Evolutionary conservation across 2,797 vertebrate species (phyloP).

Genomic region (Cygnus olor): DNA sequence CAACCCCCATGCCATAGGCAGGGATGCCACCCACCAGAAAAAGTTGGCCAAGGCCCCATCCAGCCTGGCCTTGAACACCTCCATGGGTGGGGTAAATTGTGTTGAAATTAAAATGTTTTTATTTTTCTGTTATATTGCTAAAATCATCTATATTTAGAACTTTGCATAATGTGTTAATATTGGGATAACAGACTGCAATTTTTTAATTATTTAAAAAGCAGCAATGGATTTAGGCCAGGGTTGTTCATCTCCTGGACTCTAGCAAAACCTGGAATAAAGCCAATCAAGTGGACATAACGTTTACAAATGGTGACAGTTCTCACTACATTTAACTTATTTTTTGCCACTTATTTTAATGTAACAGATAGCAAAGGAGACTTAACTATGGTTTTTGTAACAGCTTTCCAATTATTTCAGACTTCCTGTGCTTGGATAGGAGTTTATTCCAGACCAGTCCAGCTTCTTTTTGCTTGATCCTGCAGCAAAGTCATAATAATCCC

Average conservation of each 20-base stretch:
- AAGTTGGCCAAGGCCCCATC: no score
- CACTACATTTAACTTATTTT: not conserved
- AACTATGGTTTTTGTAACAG: not conserved
- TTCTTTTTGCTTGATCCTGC: conserved; percentile 61
- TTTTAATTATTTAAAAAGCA: conserved; percentile 59
- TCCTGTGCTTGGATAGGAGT: not conserved
- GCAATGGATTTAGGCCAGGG: conserved; percentile 5
- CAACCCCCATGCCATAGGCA: no score
- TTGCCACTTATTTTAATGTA: not conserved
- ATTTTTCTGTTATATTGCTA: not conserved
- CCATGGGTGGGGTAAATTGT: not conserved
- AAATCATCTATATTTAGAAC: not conserved
- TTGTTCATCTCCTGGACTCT: not conserved
- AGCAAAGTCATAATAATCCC: conserved; percentile 53
- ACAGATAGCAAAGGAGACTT: not conserved
- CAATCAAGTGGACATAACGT: not conserved
- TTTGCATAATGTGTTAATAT: not conserved
- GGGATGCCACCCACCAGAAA: no score
- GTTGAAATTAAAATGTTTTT: not conserved
- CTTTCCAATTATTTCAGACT: conserved; percentile 12
- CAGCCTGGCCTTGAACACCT: no score
- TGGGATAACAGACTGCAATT: not conserved
- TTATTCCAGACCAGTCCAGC: conserved; percentile 7
- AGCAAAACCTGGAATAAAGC: conserved; percentile 26
- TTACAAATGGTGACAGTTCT: not conserved